Evolutionary conservation across 1,140 invertebrate genomes (phyloP).

Genomic region (Drosophila aff.): DNA sequence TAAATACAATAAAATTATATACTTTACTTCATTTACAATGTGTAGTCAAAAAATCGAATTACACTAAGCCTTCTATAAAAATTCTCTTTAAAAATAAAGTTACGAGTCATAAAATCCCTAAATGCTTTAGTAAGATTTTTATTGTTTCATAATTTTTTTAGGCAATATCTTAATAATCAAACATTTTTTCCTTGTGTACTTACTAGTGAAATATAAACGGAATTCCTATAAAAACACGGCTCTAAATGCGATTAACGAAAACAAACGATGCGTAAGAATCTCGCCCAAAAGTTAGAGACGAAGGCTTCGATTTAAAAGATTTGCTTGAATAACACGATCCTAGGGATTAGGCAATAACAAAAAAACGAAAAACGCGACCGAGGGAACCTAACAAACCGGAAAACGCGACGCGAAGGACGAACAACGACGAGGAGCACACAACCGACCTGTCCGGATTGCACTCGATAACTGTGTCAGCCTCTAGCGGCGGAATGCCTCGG

Average conservation of each 20-base stretch:
- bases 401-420: conserved; percentile 60
- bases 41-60: background rate
- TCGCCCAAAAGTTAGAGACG: conserved; percentile 28
- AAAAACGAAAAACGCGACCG: conserved; percentile 38
- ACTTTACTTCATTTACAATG: no score
- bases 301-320: conserved; percentile 25
- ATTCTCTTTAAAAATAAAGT: no score
- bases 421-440: conserved; percentile 55
- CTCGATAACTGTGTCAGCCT: conserved; percentile 84
- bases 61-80: background rate
- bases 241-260: conserved; percentile 59
- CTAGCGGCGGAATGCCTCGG: conserved; percentile 67
- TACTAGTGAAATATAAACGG: conserved; percentile 42
- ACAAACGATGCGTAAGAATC: conserved; percentile 33
- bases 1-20: background rate
- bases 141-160: no score
- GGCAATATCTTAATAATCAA: background rate
- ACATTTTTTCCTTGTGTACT: conserved; percentile 40
- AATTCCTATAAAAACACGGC: conserved; percentile 13
- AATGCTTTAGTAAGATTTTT: background rate
- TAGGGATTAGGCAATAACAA: conserved; percentile 59
- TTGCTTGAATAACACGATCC: conserved; percentile 48
- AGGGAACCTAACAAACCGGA: conserved; percentile 51
- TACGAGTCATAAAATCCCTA: background rate
- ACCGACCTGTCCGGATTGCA: conserved; percentile 84